Evolutionary conservation across 2,888 invertebrate species (phyloP), one percentile per base, ranked within the genome.

Genomic region (Cenopis cana): DNA sequence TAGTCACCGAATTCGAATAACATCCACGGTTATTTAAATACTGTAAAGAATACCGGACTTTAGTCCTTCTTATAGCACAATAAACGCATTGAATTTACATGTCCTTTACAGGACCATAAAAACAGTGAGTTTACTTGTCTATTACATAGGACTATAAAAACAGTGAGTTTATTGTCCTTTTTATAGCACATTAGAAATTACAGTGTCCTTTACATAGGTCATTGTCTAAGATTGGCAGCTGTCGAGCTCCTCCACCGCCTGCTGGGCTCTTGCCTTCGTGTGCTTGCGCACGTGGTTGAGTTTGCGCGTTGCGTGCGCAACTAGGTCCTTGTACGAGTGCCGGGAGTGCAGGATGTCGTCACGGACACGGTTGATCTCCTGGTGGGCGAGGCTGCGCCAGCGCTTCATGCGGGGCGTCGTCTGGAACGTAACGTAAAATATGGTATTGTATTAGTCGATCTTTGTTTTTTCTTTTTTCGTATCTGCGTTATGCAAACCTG

Each of bases 281-380:
- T 83, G 79, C 38, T 81, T 86, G 71, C 82, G 81, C 20, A 92
- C 73, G 29, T 88, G 88, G 69, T 82, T 82, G 1, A 92, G 83
- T 69, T 86, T 84, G 6, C 87, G 76, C 3, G 83, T 82, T 1
- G 85, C 83, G 70, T 93, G 93, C 1, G 85, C 75, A 5, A 92
- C 81, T 10, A 93, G 75, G 76, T 93, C 93, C 3, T 81, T 78
- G 76, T 91, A 93, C 0, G 85, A 83, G 14, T 79, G 78, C 10
- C 88, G 79, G n/a, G 90, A 84, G 74, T 89, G 87, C 36, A 83
- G 82, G 9, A 93, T 77, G 76, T 93, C 92, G 18, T 89, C 88
- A 20, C 83, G 80, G 0, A 92, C 89, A 41, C 91, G 80, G 59
- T 88, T 82, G 17, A 93, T 81, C 76, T 93, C 93, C 24, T 83